These are phyloP conservation scores for Petrocephalus zakoni DNA, from an alignment of 2,113 vertebrate genomes.

Conservation along the genomic window DNA sequence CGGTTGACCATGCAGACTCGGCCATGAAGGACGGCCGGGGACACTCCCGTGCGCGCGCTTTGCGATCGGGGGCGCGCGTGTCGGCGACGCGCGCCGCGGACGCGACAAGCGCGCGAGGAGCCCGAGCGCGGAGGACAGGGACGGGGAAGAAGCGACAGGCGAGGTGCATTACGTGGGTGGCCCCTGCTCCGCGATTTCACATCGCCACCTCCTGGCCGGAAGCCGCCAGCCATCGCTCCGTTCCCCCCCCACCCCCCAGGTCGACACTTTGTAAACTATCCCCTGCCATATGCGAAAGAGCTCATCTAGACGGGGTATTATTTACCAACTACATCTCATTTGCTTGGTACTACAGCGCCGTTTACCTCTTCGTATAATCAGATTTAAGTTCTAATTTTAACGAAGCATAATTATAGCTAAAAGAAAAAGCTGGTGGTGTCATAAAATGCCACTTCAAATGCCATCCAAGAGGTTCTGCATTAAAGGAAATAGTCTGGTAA, in stretches of 20 bases:
- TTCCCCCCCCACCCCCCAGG: too few relatives aligned
- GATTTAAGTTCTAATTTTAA: background rate
- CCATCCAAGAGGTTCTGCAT: background rate
- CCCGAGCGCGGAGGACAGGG: background rate
- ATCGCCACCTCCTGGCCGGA: constrained; percentile 67
- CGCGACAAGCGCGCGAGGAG: background rate
- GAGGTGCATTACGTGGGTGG: background rate
- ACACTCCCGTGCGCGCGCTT: background rate
- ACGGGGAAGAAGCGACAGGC: background rate
- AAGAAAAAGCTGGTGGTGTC: background rate
- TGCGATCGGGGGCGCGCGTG: background rate
- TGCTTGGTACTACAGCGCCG: background rate
- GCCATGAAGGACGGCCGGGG: background rate
- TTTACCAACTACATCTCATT: background rate
- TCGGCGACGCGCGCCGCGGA: background rate
- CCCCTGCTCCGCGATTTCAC: constrained; percentile 41
- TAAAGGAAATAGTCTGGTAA: background rate
- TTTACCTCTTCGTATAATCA: background rate
- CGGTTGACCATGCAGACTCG: constrained; percentile 11
- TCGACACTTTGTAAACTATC: background rate
- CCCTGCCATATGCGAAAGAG: background rate
- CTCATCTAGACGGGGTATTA: background rate
- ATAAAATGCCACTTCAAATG: background rate
- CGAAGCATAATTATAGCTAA: background rate
- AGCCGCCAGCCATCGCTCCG: too few relatives aligned